Percentiles rank a stretch among this genome's conserved stretches.
phyloP scores from a whole-genome alignment of 2,113 vertebrate species.

The Anhinga rufa region DNA sequence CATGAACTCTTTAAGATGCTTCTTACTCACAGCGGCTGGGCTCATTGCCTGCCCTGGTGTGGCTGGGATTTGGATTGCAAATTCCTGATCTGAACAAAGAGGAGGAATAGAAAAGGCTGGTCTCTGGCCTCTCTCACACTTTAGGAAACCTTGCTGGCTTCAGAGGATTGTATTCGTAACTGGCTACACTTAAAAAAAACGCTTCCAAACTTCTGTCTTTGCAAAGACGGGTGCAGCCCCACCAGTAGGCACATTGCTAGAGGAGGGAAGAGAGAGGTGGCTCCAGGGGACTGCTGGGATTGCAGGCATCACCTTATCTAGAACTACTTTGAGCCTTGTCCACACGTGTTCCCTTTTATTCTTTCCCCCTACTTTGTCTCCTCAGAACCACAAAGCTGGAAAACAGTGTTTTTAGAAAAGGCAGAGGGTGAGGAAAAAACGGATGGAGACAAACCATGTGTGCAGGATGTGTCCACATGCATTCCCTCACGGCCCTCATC shows the following conservation, averaged over 20 bases:
- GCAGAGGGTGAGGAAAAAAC: neutral
- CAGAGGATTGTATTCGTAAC: neutral
- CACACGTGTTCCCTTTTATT: neutral
- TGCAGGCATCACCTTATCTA: neutral
- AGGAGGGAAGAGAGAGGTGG: neutral
- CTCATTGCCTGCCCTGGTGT: neutral
- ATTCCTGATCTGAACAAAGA: slow-evolving; percentile 40
- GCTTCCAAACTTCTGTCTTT: neutral
- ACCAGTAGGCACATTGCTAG: neutral
- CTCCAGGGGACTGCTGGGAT: neutral
- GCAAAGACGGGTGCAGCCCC: neutral
- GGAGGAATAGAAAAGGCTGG: neutral
- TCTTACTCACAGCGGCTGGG: neutral
- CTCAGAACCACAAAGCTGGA: neutral
- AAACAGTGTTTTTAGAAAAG: neutral
- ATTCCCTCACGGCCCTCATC: neutral
- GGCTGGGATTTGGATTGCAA: slow-evolving; percentile 52
- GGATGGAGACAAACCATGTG: neutral
- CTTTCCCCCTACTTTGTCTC: neutral
- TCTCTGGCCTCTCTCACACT: slow-evolving; percentile 16
- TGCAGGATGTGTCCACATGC: neutral
- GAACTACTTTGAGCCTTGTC: neutral
- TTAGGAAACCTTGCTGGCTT: neutral
- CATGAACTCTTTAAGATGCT: neutral
- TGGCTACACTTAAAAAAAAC: neutral